Conservation (phyloP, 2,888 invertebrate species). For the Parnassius mnemosyne region DNA sequence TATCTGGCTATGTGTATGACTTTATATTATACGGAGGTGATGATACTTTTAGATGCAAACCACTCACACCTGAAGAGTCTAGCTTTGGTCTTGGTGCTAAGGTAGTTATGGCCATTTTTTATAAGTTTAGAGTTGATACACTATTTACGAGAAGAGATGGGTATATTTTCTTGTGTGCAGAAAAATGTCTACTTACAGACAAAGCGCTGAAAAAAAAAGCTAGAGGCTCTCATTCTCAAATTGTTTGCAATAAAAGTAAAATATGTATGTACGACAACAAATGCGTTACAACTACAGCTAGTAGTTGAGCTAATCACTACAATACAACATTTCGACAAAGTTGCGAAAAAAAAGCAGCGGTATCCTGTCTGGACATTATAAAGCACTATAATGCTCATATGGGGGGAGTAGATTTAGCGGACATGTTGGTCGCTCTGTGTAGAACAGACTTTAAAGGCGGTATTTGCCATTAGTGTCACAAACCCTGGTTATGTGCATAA, state of each 20-base stretch:
- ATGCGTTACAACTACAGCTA: slow-evolving; percentile 28
- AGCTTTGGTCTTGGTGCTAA: too few relatives aligned
- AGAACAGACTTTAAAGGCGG: slow-evolving; percentile 36
- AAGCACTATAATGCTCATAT: slow-evolving; percentile 32
- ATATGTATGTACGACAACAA: slow-evolving; percentile 30
- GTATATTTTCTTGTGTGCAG: slow-evolving; percentile 28
- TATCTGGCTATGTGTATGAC: too few relatives aligned
- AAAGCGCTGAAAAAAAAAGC: slow-evolving; percentile 28
- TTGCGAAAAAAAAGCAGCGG: neutral
- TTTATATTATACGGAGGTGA: too few relatives aligned
- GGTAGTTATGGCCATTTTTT: too few relatives aligned
- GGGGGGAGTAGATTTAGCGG: slow-evolving; percentile 33
- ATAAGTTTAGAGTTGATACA: too few relatives aligned
- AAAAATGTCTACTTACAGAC: slow-evolving; percentile 24
- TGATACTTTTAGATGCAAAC: too few relatives aligned
- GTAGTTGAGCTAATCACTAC: slow-evolving; percentile 1
- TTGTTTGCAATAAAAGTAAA: slow-evolving; percentile 29
- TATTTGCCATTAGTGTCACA: slow-evolving; percentile 28
- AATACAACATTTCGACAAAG: neutral
- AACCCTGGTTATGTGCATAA: slow-evolving; percentile 30
- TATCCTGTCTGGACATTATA: neutral
- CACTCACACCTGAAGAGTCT: too few relatives aligned
- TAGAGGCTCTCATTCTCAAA: slow-evolving; percentile 24
- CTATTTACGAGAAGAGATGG: slow-evolving; percentile 18
- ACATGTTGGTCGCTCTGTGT: slow-evolving; percentile 38